phyloP scores from a whole-genome alignment of 1,140 invertebrate species.

The Asbolus verrucosus region DNA sequence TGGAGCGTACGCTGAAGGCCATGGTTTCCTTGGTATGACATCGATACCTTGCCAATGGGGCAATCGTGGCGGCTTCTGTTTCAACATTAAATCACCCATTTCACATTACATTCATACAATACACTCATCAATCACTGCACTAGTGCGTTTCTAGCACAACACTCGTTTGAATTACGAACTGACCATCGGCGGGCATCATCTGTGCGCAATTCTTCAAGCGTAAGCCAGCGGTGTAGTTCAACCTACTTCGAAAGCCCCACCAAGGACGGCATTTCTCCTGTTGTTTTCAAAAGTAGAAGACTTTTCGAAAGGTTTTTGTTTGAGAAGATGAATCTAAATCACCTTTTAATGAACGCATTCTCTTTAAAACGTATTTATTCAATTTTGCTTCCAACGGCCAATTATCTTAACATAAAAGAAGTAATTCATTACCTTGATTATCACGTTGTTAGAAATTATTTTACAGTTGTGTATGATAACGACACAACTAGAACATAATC shows the following conservation, averaged over 20 bases:
- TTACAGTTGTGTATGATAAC: not conserved
- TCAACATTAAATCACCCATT: constrained; percentile 62
- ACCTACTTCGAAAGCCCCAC: constrained; percentile 54
- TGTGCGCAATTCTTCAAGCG: constrained; percentile 37
- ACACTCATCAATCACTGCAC: constrained; percentile 16
- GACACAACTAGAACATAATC: constrained; percentile 13
- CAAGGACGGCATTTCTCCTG: constrained; percentile 40
- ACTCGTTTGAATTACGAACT: constrained; percentile 2
- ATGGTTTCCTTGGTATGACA: constrained; percentile 67
- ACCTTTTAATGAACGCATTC: constrained; percentile 29
- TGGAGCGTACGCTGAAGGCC: constrained; percentile 73
- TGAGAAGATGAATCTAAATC: constrained; percentile 21
- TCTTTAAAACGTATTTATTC: constrained; percentile 18
- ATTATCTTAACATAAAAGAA: constrained; percentile 37
- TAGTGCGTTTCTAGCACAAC: constrained; percentile 28
- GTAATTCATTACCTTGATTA: constrained; percentile 9
- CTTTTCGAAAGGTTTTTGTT: constrained; percentile 50
- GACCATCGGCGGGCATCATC: constrained; percentile 36
- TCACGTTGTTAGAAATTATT: constrained; percentile 17
- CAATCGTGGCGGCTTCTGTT: constrained; percentile 59
- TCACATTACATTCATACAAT: constrained; percentile 18
- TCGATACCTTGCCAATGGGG: constrained; percentile 66
- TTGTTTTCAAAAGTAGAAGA: constrained; percentile 43
- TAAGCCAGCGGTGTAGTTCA: constrained; percentile 42
- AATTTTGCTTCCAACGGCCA: constrained; percentile 20